Conservation (phyloP, 2,797 vertebrate genomes). For the Chelidonichthys spinosus region DNA sequence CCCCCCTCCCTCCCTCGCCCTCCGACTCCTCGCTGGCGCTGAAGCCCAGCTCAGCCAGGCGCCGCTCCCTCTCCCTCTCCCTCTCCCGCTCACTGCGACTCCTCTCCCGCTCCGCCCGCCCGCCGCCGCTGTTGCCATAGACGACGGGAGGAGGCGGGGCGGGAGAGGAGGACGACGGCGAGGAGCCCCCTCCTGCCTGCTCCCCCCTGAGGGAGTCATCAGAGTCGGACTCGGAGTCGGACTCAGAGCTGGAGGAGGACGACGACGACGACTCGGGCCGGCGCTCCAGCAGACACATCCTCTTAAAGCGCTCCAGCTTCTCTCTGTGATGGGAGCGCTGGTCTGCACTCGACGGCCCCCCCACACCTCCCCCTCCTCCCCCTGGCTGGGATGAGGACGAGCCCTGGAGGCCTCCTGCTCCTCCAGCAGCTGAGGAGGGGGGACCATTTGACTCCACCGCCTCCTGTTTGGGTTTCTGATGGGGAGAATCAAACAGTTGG, state of each 20-base stretch:
- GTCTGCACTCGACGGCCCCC: conserved; percentile 73
- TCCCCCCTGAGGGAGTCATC: conserved; percentile 73
- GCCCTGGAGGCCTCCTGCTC: conserved; percentile 57
- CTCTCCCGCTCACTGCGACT: conserved; percentile 67
- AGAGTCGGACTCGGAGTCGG: conserved; percentile 86
- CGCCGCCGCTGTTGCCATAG: conserved; percentile 69
- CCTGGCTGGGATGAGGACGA: conserved; percentile 60
- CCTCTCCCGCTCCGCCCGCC: conserved; percentile 60
- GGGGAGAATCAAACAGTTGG: no score
- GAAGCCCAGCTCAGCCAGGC: conserved; percentile 85
- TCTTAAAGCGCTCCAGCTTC: conserved; percentile 92
- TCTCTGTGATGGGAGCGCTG: conserved; percentile 91
- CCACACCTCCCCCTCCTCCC: conserved; percentile 30
- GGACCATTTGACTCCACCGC: conserved; percentile 78
- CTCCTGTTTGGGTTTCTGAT: conserved; percentile 88
- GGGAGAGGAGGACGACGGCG: conserved; percentile 59
- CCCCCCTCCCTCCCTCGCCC: conserved; percentile 68
- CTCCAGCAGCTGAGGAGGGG: conserved; percentile 58
- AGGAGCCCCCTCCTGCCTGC: conserved; percentile 63
- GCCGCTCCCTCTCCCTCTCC: conserved; percentile 76
- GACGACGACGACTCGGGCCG: conserved; percentile 89
- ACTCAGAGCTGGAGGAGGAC: conserved; percentile 88
- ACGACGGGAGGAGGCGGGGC: conserved; percentile 59
- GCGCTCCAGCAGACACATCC: conserved; percentile 93
- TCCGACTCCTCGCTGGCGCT: conserved; percentile 88